A percentile compares a stretch with the other conserved stretches of the same genome.
phyloP scores from a whole-genome alignment of 1,140 invertebrate genomes.

The Solenopsis invicta region DNA sequence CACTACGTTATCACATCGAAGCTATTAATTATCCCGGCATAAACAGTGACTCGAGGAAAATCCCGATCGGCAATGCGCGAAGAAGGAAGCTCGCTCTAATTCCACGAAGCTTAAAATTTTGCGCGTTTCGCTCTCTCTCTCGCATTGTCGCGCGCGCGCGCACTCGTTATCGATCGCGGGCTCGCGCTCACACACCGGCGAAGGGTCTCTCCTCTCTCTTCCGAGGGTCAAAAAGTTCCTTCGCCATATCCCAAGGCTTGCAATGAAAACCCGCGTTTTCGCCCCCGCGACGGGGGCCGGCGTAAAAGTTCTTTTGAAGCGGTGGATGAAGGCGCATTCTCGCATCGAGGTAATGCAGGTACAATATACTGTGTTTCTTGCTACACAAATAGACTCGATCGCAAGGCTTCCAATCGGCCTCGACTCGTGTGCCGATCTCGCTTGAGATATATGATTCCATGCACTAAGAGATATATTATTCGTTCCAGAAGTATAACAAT shows the following conservation, averaged over 20 bases:
- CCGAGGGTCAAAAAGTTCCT: conserved; percentile 45
- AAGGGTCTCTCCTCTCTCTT: conserved; percentile 28
- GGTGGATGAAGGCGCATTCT: conserved; percentile 67
- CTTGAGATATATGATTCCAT: conserved; percentile 67
- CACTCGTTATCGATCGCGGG: conserved; percentile 46
- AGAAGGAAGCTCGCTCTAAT: conserved; percentile 37
- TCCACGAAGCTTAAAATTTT: conserved; percentile 35
- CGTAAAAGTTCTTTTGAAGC: conserved; percentile 61
- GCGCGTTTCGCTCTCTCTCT: neutral
- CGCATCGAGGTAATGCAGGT: conserved; percentile 60
- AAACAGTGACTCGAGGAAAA: neutral
- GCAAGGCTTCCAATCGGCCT: conserved; percentile 52
- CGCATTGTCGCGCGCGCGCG: neutral
- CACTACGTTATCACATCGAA: neutral
- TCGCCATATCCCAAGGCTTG: conserved; percentile 47
- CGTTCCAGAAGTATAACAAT: conserved; percentile 74
- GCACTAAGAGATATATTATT: conserved; percentile 75
- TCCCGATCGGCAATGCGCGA: no score
- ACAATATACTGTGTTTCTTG: conserved; percentile 67
- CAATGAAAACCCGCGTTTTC: conserved; percentile 36
- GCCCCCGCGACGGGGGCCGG: conserved; percentile 12
- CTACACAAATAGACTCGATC: conserved; percentile 72
- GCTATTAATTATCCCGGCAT: neutral
- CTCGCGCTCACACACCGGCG: conserved; percentile 1
- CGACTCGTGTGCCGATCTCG: conserved; percentile 61